Conservation (phyloP, 2,888 invertebrate genomes). For the Melangyna quadrimaculata region DNA sequence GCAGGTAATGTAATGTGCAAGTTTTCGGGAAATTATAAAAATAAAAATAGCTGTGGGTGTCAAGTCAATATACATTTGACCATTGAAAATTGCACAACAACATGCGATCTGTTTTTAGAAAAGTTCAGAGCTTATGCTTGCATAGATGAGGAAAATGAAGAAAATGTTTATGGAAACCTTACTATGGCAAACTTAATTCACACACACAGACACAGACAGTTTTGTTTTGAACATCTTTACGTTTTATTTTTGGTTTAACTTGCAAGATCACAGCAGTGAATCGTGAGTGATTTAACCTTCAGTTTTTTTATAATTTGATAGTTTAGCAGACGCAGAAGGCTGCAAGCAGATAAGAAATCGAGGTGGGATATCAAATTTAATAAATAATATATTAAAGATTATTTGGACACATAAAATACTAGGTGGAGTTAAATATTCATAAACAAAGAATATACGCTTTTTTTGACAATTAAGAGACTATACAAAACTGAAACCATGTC, state of each 20-base stretch:
- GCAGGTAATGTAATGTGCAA: conserved; percentile 3
- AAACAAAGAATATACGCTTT: no score
- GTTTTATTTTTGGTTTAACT: background rate
- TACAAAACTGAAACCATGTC: no score
- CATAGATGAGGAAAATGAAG: conserved; percentile 1
- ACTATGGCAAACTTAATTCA: background rate
- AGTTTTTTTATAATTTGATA: background rate
- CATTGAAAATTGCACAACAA: conserved; percentile 43
- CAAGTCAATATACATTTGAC: conserved; percentile 50
- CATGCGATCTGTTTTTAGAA: conserved; percentile 46
- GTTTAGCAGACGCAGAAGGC: background rate
- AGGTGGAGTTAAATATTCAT: no score
- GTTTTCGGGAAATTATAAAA: conserved; percentile 9
- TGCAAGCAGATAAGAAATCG: background rate
- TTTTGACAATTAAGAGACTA: no score
- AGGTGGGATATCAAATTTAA: background rate
- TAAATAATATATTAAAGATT: no score
- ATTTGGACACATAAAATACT: no score
- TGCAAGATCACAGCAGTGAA: background rate
- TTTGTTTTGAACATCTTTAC: background rate
- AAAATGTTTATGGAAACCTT: background rate
- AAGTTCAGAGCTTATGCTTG: conserved; percentile 7
- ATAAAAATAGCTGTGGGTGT: conserved; percentile 47
- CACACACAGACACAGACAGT: background rate
- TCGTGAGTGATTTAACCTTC: conserved; percentile 19